These are phyloP conservation scores for Danio choprae DNA, from an alignment of 2,797 vertebrate species.

Conservation along the genomic window DNA sequence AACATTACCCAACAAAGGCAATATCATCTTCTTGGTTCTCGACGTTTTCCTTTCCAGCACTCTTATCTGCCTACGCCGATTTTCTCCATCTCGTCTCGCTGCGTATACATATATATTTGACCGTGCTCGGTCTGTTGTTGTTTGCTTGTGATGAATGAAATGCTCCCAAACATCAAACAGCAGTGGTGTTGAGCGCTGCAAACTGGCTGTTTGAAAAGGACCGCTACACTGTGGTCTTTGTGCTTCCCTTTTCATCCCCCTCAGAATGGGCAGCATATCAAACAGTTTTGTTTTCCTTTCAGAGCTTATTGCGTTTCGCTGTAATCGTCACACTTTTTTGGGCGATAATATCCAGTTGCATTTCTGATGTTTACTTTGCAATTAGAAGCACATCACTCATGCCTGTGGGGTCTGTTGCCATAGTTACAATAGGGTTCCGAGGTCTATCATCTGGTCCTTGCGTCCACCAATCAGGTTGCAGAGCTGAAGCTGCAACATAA, in stretches of 20 bases:
- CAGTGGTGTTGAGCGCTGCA: constrained; percentile 38
- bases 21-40: constrained; percentile 74
- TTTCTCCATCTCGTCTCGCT: constrained; percentile 53
- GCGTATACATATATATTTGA: constrained; percentile 54
- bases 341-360: constrained; percentile 59
- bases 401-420: constrained; percentile 95
- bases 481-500: constrained; percentile 90
- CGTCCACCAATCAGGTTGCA: constrained; percentile 91
- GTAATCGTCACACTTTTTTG: constrained; percentile 45
- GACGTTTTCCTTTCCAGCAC: constrained; percentile 65
- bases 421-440: constrained; percentile 92
- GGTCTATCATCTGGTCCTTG: constrained; percentile 93
- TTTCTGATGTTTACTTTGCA: constrained; percentile 77
- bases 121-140: constrained; percentile 53
- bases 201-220: constrained; percentile 45
- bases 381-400: constrained; percentile 87
- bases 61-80: constrained; percentile 62
- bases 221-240: constrained; percentile 48
- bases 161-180: constrained; percentile 48
- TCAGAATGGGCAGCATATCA: constrained; percentile 53
- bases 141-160: constrained; percentile 55
- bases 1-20: constrained; percentile 79
- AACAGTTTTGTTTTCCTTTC: constrained; percentile 60
- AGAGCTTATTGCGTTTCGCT: constrained; percentile 56
- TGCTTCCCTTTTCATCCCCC: constrained; percentile 46